Base-by-base conservation (phyloP, 1,140 invertebrate species). In the Plodia interpunctella region DNA sequence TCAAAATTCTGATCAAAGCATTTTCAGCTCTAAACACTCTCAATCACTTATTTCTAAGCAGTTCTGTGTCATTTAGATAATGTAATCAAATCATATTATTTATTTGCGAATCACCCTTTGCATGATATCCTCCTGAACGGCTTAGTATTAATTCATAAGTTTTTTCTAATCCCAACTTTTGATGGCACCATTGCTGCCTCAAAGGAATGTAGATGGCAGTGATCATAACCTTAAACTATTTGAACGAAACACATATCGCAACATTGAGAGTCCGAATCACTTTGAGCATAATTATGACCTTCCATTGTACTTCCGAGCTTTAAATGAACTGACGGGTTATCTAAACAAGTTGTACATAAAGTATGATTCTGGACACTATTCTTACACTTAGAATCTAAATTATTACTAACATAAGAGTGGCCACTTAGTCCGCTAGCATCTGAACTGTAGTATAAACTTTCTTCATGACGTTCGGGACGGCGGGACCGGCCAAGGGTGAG, bases 171-270 rank as follows among this genome's bases (percentile, higher is more conserved):
- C 66, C 66, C 73, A 66, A 64, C 54, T 65, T 70, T 58, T 66
- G 69, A 79, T 82, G 78, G 70, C 81, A 78, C 70, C 75, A 60
- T 70, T 60, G 67, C 67, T 67, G 69, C 66, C 60, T 49, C 19
- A n/a, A 21, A 76, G 79, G 82, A 85, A 82, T 84, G 58, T 50
- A 35, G 65, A 76, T 80, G 84, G 81, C 82, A 87, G 81, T 87
- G 84, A 78, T 62, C 56, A 65, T 66, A 74, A 70, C 59, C 32
- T 75, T 79, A 85, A 53, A 78, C 57, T 56, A 79, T 74, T 60
- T 74, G 70, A 52, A 77, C 62, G 60, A 72, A 66, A 72, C 77
- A 70, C 55, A 68, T 68, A 32, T 62, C 67, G 28, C 20, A 55
- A 30, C 30, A 20, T 15, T 49, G 57, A 18, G 61, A 62, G 64